Conservation (phyloP, 2,797 vertebrate species). For the Ctenosaura bakeri region DNA sequence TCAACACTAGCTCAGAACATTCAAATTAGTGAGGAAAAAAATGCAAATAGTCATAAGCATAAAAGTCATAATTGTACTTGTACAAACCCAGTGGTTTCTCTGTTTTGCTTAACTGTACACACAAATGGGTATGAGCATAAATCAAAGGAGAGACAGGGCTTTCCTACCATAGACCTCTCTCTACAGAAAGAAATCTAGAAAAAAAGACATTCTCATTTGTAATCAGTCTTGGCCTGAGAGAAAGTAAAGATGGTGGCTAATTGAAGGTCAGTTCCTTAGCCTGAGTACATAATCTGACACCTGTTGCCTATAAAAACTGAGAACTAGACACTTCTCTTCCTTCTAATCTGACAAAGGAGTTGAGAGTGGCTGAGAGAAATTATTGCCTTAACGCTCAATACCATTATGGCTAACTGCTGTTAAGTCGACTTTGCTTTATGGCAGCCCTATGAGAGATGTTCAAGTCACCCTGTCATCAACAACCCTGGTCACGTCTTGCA, state of each 20-base stretch:
- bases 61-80: not conserved
- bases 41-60: not conserved
- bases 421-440: no score
- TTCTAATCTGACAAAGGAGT: accelerated
- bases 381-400: not conserved
- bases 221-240: not conserved
- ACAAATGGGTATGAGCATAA: not conserved
- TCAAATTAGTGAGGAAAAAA: no score
- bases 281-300: no score
- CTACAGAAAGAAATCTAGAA: not conserved
- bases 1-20: no score
- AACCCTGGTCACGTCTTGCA: no score
- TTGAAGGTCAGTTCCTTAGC: not conserved
- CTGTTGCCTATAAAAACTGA: not conserved
- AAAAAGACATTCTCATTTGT: not conserved
- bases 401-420: no score
- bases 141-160: not conserved
- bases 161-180: not conserved
- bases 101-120: not conserved
- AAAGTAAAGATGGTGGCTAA: not conserved
- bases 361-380: not conserved
- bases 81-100: not conserved
- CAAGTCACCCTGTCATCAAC: no score
- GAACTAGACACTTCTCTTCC: not conserved
- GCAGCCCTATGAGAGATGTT: no score